Percentiles rank a stretch among this genome's conserved stretches.
Evolutionary conservation across 1,140 invertebrate genomes (phyloP).

Genomic region (Ridgeia piscesae): DNA sequence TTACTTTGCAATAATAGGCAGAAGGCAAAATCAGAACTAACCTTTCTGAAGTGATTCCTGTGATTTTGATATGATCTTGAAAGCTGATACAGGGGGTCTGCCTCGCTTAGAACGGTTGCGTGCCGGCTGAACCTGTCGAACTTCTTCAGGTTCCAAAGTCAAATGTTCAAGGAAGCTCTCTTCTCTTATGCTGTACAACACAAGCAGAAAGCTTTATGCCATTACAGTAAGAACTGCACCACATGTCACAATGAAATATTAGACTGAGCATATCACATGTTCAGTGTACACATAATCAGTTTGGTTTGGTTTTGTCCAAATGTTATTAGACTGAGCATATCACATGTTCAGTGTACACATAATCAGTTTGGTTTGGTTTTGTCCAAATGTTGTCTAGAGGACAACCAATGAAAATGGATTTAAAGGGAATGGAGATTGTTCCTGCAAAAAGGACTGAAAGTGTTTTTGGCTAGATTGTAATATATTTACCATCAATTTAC

Average conservation of each 20-base stretch:
- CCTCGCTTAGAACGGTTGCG: neutral
- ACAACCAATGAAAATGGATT: neutral
- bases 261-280: neutral
- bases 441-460: no score
- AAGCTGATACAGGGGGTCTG: neutral
- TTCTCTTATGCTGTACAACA: neutral
- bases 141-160: neutral
- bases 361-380: neutral
- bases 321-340: neutral
- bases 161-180: neutral
- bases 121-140: neutral
- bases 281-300: neutral
- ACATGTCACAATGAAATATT: neutral
- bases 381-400: neutral
- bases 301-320: neutral
- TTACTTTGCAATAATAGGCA: no score
- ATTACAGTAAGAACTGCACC: neutral
- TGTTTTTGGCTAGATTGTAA: no score
- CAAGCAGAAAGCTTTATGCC: neutral
- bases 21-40: neutral
- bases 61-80: neutral
- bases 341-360: neutral
- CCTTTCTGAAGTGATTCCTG: neutral
- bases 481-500: no score
- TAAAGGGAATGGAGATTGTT: no score